Conservation (phyloP, 2,797 vertebrate species). For the Amblyraja radiata region DNA sequence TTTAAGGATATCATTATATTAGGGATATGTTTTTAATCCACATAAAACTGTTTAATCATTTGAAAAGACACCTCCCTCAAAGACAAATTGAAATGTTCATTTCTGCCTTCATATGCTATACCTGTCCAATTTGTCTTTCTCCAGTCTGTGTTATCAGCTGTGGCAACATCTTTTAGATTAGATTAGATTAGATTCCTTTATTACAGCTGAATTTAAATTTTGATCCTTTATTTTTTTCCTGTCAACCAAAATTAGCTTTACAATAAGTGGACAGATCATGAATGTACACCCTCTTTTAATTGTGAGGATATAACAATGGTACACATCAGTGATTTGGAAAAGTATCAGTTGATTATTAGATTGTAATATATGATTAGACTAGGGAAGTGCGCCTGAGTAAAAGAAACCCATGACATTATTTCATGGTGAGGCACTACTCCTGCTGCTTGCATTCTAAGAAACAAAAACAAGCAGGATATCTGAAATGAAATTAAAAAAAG, state of each 20-base stretch:
- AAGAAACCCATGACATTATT: too few species aligned
- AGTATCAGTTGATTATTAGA: too few species aligned
- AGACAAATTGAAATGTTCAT: neutral
- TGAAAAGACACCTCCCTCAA: neutral
- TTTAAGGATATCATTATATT: neutral
- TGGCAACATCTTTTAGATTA: neutral
- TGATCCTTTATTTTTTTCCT: neutral
- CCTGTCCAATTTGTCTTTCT: neutral
- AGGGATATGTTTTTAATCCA: neutral
- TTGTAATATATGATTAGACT: too few species aligned
- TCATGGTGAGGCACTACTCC: too few species aligned
- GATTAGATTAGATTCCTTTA: too few species aligned
- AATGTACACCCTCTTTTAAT: neutral
- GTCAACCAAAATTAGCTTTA: neutral
- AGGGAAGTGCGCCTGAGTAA: too few species aligned
- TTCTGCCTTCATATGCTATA: neutral
- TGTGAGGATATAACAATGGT: neutral
- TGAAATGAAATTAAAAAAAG: too few species aligned
- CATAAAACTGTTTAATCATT: neutral
- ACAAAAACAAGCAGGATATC: too few species aligned
- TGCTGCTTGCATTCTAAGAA: too few species aligned
- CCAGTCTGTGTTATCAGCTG: too few species aligned
- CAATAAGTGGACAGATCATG: neutral
- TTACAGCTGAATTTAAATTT: neutral
- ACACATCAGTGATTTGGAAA: neutral